Percentiles rank a stretch among this genome's conserved stretches.
Evolutionary conservation across 2,888 invertebrate species (phyloP).

Genomic region (Andrena camellia): DNA sequence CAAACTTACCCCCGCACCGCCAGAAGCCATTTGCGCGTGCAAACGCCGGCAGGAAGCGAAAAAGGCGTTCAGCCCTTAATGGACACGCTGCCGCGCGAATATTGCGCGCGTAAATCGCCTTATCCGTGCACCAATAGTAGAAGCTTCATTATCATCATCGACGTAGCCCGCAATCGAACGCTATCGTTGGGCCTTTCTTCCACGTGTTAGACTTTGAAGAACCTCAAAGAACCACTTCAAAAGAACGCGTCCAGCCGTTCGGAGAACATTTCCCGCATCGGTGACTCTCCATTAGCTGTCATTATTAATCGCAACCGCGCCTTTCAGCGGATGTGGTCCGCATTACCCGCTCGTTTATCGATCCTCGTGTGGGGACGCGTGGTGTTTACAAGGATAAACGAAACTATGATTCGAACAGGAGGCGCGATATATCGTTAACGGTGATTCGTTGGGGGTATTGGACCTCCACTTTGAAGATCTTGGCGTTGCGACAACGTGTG

Average conservation of each 20-base stretch:
- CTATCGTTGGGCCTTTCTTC: not conserved
- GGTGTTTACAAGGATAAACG: not conserved
- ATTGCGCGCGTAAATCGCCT: constrained; percentile 54
- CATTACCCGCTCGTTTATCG: constrained; percentile 2
- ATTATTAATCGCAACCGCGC: constrained; percentile 30
- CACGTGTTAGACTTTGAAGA: not conserved
- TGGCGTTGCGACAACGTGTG: too few relatives aligned
- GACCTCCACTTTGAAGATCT: too few relatives aligned
- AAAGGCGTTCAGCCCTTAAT: constrained; percentile 45
- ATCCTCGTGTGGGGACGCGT: not conserved
- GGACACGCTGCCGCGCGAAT: constrained; percentile 46
- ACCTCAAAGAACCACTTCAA: constrained; percentile 7
- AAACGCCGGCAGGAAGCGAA: constrained; percentile 37
- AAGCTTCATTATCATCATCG: constrained; percentile 27
- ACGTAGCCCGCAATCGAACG: not conserved
- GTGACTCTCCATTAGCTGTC: constrained; percentile 10
- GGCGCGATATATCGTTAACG: not conserved
- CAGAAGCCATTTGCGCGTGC: constrained; percentile 36
- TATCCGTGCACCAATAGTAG: constrained; percentile 39
- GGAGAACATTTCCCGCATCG: constrained; percentile 1
- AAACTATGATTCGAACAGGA: not conserved
- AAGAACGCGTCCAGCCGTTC: constrained; percentile 21
- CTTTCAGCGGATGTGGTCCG: not conserved
- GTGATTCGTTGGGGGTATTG: too few relatives aligned
- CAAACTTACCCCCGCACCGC: constrained; percentile 33